A percentile compares a stretch with the other conserved stretches of the same genome.
Conservation (phyloP, 2,888 invertebrate species). For the Spialia ferax region DNA sequence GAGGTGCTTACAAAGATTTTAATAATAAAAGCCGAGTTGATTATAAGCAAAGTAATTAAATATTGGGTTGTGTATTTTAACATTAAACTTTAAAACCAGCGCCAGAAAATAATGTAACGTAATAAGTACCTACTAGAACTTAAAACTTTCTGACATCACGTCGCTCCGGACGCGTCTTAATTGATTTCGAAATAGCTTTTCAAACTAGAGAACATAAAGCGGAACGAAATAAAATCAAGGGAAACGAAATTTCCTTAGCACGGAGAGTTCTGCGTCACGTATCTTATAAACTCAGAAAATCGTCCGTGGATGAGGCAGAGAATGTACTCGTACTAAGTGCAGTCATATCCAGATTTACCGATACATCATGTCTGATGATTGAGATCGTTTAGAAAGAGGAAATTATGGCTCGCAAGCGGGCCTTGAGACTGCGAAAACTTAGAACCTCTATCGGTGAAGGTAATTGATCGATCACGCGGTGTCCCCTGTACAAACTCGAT, state of each 20-base stretch:
- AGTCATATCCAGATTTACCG: neutral
- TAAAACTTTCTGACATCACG: neutral
- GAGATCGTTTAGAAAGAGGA: neutral
- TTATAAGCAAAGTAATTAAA: neutral
- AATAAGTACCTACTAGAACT: neutral
- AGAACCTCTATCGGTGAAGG: neutral
- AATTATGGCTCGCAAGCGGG: neutral
- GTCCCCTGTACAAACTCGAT: neutral
- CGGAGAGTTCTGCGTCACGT: neutral
- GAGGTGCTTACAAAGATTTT: neutral
- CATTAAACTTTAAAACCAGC: neutral
- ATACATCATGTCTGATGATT: neutral
- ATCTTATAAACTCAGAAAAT: neutral
- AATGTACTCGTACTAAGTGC: constrained; percentile 1
- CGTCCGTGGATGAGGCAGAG: neutral
- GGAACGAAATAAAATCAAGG: neutral
- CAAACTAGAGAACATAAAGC: neutral
- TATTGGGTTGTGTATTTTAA: neutral
- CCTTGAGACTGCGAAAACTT: constrained; percentile 3
- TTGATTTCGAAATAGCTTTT: neutral
- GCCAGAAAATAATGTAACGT: too few relatives aligned
- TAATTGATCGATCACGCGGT: neutral
- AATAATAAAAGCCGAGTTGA: neutral
- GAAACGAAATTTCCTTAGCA: neutral
- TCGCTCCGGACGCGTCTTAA: neutral